Evolutionary conservation across 2,888 invertebrate genomes (phyloP), one percentile per base, ranked within the genome.

Genomic region (Limenitis camilla): DNA sequence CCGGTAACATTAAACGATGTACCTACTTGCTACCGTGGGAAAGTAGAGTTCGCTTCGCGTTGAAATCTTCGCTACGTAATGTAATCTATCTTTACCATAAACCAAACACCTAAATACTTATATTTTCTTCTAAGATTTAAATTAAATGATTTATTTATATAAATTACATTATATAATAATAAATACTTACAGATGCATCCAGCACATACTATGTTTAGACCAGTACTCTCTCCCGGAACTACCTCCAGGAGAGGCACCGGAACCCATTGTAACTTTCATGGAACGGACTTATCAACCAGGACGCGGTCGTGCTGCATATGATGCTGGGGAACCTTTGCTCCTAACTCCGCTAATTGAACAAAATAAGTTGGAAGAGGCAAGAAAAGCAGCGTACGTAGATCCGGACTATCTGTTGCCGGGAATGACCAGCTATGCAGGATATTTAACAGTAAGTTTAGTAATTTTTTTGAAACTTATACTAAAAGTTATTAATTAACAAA

Each of bases 341-440:
- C 78, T 91, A 6, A 88, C 90, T 0, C 89, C 90, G 0, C 81
- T 76, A 45, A 87, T 91, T 10, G 88, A 90, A 58, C 71, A 78
- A 27, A 89, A 89, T 6, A 81, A 87, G 55, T 61, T 89, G 27
- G 77, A 87, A 8, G 82, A 87, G 61, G 91, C 89, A 0, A 80
- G 84, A 50, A 71, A 78, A 33, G 81, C 82, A 0, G 86, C 89
- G 0, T 69, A 63, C 32, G 88, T 88, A 0, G 78, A 83, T 42
- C 72, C 81, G 0, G 80, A 73, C 0, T 77, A 75, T 49, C 48
- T 86, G 44, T 61, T 86, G 7, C 81, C 83, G n/a, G 81, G 76
- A 43, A 80, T 90, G 63, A 83, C 84, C 8, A 88, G 88, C 56
- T 87, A 87, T 58, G 79, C 88, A 35, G 87, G 87, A 29, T 87